Base-by-base conservation (phyloP, 2,113 vertebrate genomes). In the Stictonetta naevosa region DNA sequence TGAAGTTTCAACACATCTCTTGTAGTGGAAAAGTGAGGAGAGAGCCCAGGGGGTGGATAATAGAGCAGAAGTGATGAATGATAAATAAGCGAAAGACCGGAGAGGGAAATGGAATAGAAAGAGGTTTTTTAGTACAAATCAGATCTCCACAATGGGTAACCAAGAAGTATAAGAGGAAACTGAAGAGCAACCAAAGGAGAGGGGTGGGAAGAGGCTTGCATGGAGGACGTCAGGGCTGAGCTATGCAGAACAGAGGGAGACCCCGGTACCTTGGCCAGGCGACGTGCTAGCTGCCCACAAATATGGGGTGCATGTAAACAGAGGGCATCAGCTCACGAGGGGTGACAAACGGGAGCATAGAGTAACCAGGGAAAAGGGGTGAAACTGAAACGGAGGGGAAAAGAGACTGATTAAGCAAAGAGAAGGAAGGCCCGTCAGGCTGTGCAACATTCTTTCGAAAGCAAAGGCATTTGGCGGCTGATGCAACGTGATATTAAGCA, bases 261-360 rank as follows among this genome's bases (percentile, higher is more conserved):
- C 28, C 13, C 0, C 1, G 14, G 29, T 8, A 23, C 17, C 38
- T 59, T 40, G 42, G 6, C 8, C 21, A 13, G n/a, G 19, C 2
- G 8, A 34, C 13, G 9, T 5, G 3, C 8, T 66, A 14, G 4
- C 44, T 74, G 34, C 13, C 33, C 23, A 29, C n/a, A 68, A 17
- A 36, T 50, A 25, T 3, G 13, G 56, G 53, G 60, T 1, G 2
- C 14, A 2, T 2, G 38, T 21, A 33, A 79, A 58, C 18, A 81
- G 42, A 88, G 31, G 11, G 42, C 22, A 31, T 78, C 76, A 38
- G 31, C 12, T 86, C 38, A 25, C 1, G 1, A 53, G 22, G 19
- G 10, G 13, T 53, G 64, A 38, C 19, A 77, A 48, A 40, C 4
- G 55, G 46, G 75, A 69, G 14, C 16, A 29, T 28, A 31, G 28